Evolutionary conservation across 2,888 invertebrate species (phyloP).

Genomic region (Melanophora roralis): DNA sequence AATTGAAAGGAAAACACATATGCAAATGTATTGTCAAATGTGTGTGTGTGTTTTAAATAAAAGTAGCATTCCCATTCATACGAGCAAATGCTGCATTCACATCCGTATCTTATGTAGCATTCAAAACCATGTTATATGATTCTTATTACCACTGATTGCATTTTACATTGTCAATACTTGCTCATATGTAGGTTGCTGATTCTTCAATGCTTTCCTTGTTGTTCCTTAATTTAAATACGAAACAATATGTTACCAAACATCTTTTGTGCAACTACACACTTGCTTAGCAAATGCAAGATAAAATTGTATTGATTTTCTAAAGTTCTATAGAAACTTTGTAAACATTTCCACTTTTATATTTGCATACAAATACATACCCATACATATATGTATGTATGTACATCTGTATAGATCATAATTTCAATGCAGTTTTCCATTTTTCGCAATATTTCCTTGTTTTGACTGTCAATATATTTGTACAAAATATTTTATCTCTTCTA

Average conservation of each 20-base stretch:
- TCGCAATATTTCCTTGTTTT: constrained; percentile 40
- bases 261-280: constrained; percentile 36
- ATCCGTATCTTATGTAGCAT: constrained; percentile 17
- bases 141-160: constrained; percentile 32
- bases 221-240: constrained; percentile 13
- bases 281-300: constrained; percentile 14
- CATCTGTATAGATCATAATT: constrained; percentile 14
- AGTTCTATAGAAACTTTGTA: neutral
- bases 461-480: neutral
- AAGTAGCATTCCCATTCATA: neutral
- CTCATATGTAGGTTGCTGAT: neutral
- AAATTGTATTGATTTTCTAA: constrained; percentile 35
- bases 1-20: no score
- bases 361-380: no score
- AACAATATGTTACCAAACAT: constrained; percentile 42
- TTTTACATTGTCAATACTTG: constrained; percentile 35
- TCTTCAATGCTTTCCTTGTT: constrained; percentile 42
- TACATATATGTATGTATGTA: neutral
- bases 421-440: constrained; percentile 54
- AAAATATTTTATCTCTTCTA: constrained; percentile 27
- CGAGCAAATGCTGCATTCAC: neutral
- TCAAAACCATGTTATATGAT: constrained; percentile 1
- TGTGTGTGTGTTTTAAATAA: no score
- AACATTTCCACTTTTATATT: neutral
- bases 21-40: neutral